Evolutionary conservation across 1,140 invertebrate species (phyloP).

Genomic region (Drosophila truncata): DNA sequence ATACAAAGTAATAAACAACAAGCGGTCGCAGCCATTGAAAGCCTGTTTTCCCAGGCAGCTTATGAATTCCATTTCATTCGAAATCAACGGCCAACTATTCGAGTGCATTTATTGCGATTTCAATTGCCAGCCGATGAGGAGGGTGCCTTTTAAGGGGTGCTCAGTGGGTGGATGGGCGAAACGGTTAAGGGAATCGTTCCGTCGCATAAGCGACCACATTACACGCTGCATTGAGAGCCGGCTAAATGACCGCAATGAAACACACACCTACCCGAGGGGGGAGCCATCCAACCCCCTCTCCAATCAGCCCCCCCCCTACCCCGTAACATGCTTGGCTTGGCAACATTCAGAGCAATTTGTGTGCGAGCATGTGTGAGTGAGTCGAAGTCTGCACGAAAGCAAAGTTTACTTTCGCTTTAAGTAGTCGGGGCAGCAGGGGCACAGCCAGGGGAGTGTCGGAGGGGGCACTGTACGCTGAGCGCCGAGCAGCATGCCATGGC

Average conservation of each 20-base stretch:
- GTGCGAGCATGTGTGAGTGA: conserved; percentile 34
- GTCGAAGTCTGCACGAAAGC: conserved; percentile 63
- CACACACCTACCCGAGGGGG: conserved; percentile 57
- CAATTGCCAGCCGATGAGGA: conserved; percentile 12
- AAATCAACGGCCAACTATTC: conserved; percentile 24
- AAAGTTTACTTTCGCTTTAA: conserved; percentile 82
- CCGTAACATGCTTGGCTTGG: conserved; percentile 27
- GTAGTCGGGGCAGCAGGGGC: conserved; percentile 55
- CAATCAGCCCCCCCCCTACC: background rate
- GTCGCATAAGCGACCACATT: conserved; percentile 77
- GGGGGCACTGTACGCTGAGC: conserved; percentile 18
- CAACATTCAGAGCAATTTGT: conserved; percentile 59
- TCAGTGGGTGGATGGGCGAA: conserved; percentile 1
- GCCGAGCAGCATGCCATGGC: conserved; percentile 57
- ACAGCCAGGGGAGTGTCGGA: conserved; percentile 2
- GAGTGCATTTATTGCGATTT: conserved; percentile 44
- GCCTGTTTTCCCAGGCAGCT: conserved; percentile 17
- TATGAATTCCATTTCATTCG: conserved; percentile 42
- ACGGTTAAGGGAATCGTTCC: conserved; percentile 44
- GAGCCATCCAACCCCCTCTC: background rate
- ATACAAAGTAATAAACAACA: conserved; percentile 74
- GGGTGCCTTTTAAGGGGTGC: background rate
- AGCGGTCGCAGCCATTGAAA: conserved; percentile 21
- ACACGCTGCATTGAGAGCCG: conserved; percentile 79
- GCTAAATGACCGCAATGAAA: conserved; percentile 80